phyloP scores from a whole-genome alignment of 2,113 vertebrate genomes.

The Shinisaurus crocodilurus region DNA sequence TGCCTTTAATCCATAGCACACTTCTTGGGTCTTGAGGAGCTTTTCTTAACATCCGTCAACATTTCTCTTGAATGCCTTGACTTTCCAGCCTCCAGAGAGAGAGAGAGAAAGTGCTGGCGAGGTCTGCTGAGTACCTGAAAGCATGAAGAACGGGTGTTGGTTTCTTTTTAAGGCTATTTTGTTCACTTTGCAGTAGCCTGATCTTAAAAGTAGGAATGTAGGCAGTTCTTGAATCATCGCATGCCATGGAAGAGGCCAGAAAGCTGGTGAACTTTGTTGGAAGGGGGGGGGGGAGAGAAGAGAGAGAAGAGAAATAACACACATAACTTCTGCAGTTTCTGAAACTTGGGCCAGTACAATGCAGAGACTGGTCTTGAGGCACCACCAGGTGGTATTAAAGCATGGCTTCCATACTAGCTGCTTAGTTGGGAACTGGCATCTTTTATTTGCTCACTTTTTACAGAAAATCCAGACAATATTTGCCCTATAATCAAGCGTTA shows the following conservation, averaged over 20 bases:
- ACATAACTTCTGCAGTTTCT: not conserved
- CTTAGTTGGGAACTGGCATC: too few relatives aligned
- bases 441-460: too few relatives aligned
- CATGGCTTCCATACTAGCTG: too few relatives aligned
- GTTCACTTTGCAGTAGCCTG: not conserved
- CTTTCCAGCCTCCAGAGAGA: not conserved
- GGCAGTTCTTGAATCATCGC: not conserved
- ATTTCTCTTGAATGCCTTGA: not conserved
- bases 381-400: too few relatives aligned
- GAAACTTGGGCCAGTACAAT: not conserved
- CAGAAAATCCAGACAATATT: too few relatives aligned
- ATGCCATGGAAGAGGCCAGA: not conserved
- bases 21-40: fast-evolving
- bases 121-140: not conserved
- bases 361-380: not conserved
- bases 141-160: fast-evolving
- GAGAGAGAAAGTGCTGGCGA: not conserved
- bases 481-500: too few relatives aligned
- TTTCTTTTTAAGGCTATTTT: slow-evolving; percentile 3
- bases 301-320: too few relatives aligned
- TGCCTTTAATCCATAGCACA: not conserved
- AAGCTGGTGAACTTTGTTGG: not conserved
- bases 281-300: too few relatives aligned
- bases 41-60: not conserved
- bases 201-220: not conserved